Base-by-base conservation (phyloP, 1,140 invertebrate genomes). In the Holotrichia oblita region DNA sequence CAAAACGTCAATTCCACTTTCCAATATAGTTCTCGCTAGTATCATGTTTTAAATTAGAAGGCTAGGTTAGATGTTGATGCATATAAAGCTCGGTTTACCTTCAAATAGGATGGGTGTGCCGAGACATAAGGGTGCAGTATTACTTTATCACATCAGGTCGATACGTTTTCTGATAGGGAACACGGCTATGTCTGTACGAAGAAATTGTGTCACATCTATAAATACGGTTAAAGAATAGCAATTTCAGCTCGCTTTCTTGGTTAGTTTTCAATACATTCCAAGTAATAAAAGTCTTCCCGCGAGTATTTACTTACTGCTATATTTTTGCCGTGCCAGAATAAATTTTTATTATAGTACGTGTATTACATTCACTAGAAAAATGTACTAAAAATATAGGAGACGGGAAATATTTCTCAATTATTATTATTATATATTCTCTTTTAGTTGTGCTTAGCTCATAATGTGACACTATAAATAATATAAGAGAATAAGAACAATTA, bases 41-140 rank as follows among this genome's bases (percentile, higher is more conserved):
- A n/a, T n/a, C n/a, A 48, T 12, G n/a, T 48, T 48, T 48, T 48
- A 48, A 48, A 48, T 48, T 48, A 48, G 44, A 48, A n/a, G 44
- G 44, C 44, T 48, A 48, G 44, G 44, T 48, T n/a, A n/a, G 44
- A 48, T 48, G 12, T 48, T 48, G 44, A 48, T 48, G 44, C 10
- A 48, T 48, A 48, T 48, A 48, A 12, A 9, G 44, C n/a, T 42
- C 41, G 41, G 41, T 42, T 42, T 42, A 48, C 44, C 44, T 48
- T 48, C 44, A 12, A 48, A 48, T 3, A 48, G 44, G n/a, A 48
- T 48, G 44, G 44, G 44, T 14, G 44, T 48, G 44, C 12, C 44
- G 44, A 48, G 44, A 48, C 44, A 48, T 48, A 48, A 48, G 44
- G 44, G 44, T 48, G 44, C 44, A 48, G 44, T 48, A 48, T 48